Conservation (phyloP, 2,113 vertebrate species). For the Oostethus manadensis region DNA sequence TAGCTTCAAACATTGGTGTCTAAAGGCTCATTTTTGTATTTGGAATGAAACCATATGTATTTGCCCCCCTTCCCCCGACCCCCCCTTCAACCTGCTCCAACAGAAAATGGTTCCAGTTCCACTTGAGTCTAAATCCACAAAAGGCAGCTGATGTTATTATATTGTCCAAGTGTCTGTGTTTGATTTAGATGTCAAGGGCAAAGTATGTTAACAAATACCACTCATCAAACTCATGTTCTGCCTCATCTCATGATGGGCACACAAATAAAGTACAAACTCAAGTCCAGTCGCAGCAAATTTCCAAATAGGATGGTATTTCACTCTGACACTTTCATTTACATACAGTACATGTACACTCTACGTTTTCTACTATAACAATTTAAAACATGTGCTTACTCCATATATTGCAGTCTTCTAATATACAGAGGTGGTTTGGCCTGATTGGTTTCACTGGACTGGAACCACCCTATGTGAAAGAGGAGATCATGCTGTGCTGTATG, state of each 20-base stretch:
- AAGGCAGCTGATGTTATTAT: not conserved
- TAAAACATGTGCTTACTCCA: constrained; percentile 76
- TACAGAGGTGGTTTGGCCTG: constrained; percentile 75
- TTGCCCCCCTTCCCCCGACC: too few species aligned
- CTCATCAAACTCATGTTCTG: constrained; percentile 59
- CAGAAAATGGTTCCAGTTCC: constrained; percentile 29
- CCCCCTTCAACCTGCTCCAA: not conserved
- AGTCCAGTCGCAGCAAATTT: constrained; percentile 57
- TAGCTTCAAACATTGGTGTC: constrained; percentile 41
- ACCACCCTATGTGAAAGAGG: constrained; percentile 60
- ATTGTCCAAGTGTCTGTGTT: constrained; percentile 10
- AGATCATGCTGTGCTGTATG: constrained; percentile 51
- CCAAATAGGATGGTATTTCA: constrained; percentile 53
- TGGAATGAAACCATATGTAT: constrained; percentile 33
- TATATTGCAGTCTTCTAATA: constrained; percentile 71
- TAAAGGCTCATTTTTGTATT: constrained; percentile 51
- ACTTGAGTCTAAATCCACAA: not conserved
- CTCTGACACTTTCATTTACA: constrained; percentile 40
- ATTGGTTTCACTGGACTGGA: constrained; percentile 60
- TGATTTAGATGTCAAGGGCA: constrained; percentile 37
- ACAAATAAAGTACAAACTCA: constrained; percentile 60
- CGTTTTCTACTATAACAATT: constrained; percentile 63
- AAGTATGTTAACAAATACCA: constrained; percentile 67
- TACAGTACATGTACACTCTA: constrained; percentile 28
- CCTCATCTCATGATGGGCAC: constrained; percentile 47